Evolutionary conservation across 2,888 invertebrate species (phyloP).

Genomic region (Drepana falcataria): DNA sequence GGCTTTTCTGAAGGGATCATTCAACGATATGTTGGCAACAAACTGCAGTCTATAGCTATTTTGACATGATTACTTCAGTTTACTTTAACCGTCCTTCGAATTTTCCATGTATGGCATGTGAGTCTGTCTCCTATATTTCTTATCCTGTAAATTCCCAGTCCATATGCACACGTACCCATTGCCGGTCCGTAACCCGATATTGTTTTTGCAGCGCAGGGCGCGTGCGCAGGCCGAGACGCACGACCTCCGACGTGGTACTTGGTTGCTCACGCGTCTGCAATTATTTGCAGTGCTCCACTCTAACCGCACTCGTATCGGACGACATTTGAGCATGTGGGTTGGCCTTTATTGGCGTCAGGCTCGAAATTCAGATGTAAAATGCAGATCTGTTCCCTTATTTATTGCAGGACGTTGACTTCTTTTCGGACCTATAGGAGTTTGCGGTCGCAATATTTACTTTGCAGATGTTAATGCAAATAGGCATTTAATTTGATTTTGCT

Average conservation of each 20-base stretch:
- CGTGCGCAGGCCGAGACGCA: conserved; percentile 49
- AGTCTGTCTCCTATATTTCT: neutral
- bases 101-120: neutral
- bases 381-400: neutral
- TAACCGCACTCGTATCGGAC: conserved; percentile 19
- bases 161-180: conserved; percentile 12
- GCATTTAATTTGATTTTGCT: too few species aligned
- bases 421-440: too few species aligned
- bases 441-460: too few species aligned
- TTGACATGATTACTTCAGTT: too few species aligned
- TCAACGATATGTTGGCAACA: too few species aligned
- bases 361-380: neutral
- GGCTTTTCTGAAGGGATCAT: too few species aligned
- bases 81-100: too few species aligned
- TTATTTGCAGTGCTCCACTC: conserved; percentile 36
- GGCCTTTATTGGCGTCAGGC: conserved; percentile 2
- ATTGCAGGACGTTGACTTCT: neutral
- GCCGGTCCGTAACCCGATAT: conserved; percentile 56
- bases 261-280: conserved; percentile 40
- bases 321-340: conserved; percentile 22
- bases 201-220: conserved; percentile 60
- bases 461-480: too few species aligned
- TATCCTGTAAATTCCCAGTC: neutral
- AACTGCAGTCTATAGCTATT: too few species aligned
- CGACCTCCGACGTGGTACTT: conserved; percentile 68